Evolutionary conservation across 2,888 invertebrate species (phyloP), one percentile per base, ranked within the genome.

Genomic region (Tribolium freemani): DNA sequence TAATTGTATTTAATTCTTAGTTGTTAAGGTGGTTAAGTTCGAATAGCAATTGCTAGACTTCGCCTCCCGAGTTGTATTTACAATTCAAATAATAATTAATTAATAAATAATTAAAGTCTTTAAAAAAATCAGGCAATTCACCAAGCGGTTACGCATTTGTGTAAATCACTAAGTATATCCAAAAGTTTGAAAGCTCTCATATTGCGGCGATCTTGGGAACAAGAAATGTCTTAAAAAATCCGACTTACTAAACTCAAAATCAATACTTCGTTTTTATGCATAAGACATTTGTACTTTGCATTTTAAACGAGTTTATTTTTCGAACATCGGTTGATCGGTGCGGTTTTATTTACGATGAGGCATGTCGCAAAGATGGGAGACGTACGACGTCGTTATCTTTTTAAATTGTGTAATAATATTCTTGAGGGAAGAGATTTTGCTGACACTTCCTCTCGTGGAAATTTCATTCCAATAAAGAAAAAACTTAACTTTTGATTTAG

Each of bases 221-320:
- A 26, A 26, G 26, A 26, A 26, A 26, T 3, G 26, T 26, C 3
- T 26, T 26, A 5, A 26, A 26, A 26, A 26, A 26, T 26, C 3
- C 26, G 26, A 26, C 26, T 26, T 26, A 26, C 26, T 26, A 38
- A 38, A n/a, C n/a, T 38, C 38, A 38, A 38, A 58, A 58, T 44
- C 58, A 13, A 16, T 58, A 58, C 20, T 45, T 16, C 58, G 31
- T 58, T 58, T 58, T 26, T 57, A 38, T 38, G 56, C 38, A 57
- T 57, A 13, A 57, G 10, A 57, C 44, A 45, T 38, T 57, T 45
- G 58, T 38, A 45, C 45, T 58, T 51, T 58, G 45, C 45, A 58
- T 58, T 44, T 45, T 45, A 58, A 58, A 10, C 9, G 58, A 45
- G 45, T 58, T 57, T 45, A 58, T 58, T 45, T 58, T 58, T 31